Evolutionary conservation across 2,797 vertebrate species (phyloP).

Genomic region (Valencia hispanica): DNA sequence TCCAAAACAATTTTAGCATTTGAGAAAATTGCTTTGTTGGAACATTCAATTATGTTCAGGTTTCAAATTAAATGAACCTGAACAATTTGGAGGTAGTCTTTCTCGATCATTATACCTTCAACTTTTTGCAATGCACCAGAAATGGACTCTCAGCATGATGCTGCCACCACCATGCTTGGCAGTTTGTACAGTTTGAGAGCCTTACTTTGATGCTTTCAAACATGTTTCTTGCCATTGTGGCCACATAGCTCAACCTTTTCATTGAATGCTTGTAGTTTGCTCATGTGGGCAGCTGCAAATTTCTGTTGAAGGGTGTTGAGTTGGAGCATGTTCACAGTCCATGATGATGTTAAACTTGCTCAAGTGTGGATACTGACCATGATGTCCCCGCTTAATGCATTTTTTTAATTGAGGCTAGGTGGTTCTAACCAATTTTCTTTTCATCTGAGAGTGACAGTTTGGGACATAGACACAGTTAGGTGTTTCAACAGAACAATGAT

Average conservation of each 20-base stretch:
- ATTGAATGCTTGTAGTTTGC: not conserved
- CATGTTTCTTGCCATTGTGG: not conserved
- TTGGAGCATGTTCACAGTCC: not conserved
- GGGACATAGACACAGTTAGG: not conserved
- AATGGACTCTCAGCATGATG: not conserved
- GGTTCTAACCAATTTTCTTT: not conserved
- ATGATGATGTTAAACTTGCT: not conserved
- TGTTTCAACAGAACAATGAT: not conserved
- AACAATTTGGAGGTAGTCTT: not conserved
- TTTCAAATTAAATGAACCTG: not conserved
- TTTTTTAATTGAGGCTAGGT: not conserved
- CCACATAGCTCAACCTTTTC: not conserved
- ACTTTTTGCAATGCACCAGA: too few species aligned
- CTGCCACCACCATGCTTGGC: not conserved
- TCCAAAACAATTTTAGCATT: not conserved
- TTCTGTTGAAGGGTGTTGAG: not conserved
- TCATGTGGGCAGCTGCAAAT: not conserved
- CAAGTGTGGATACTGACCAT: not conserved
- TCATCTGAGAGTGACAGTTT: not conserved
- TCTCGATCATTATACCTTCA: too few species aligned
- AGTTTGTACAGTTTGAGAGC: not conserved
- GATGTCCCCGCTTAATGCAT: not conserved
- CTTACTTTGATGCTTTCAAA: not conserved
- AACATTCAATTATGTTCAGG: not conserved
- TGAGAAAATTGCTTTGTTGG: not conserved